phyloP scores from a whole-genome alignment of 2,797 vertebrate species.

The Falco concolor region DNA sequence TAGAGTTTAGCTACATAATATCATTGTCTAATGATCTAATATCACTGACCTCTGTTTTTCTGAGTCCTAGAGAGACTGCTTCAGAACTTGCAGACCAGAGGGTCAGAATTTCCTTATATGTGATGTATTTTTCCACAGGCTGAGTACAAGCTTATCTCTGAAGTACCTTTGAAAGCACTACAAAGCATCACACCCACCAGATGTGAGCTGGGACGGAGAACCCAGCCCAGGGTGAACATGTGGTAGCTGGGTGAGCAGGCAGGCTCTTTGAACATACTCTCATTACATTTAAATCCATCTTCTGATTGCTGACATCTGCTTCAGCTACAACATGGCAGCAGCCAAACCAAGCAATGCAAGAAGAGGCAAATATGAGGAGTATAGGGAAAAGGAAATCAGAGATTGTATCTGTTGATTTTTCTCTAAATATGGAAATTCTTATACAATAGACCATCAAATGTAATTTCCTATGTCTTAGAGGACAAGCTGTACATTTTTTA shows the following conservation, averaged over 20 bases:
- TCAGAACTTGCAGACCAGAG: not conserved
- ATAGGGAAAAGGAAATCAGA: slow-evolving; percentile 57
- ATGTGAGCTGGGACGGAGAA: not conserved
- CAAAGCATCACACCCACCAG: not conserved
- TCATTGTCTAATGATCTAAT: not conserved
- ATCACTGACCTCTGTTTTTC: not conserved
- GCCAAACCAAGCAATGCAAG: not conserved
- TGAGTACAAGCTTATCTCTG: not conserved
- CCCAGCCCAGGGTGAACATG: not conserved
- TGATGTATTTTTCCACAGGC: not conserved
- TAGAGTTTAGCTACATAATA: not conserved
- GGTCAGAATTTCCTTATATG: not conserved
- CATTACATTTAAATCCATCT: not conserved
- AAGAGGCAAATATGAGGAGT: slow-evolving; percentile 16
- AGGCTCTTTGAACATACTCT: not conserved
- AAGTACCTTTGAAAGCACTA: not conserved
- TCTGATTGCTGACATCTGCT: not conserved
- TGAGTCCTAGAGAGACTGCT: not conserved
- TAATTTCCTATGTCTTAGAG: slow-evolving; percentile 58
- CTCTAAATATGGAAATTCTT: slow-evolving; percentile 66
- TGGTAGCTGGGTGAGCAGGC: not conserved
- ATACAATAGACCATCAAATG: slow-evolving; percentile 64
- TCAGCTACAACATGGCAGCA: not conserved
- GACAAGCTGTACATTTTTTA: slow-evolving; percentile 59
- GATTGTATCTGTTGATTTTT: slow-evolving; percentile 66